A percentile compares a stretch with the other conserved stretches of the same genome.
Evolutionary conservation across 2,888 invertebrate genomes (phyloP).

Genomic region (Panzeria rudis): DNA sequence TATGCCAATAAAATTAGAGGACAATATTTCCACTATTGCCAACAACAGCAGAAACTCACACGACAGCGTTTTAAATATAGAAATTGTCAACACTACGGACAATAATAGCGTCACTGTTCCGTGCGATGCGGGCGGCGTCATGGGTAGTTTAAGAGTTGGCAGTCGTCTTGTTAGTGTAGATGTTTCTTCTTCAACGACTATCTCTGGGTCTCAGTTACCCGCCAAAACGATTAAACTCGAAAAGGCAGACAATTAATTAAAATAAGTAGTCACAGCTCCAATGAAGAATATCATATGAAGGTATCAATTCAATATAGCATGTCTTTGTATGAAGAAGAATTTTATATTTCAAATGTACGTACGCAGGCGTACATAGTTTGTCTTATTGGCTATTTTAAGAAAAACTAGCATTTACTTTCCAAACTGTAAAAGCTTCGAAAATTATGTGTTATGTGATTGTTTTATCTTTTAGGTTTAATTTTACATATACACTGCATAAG

Average conservation of each 20-base stretch:
- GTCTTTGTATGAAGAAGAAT: background rate
- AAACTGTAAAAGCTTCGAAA: too few relatives aligned
- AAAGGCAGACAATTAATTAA: conserved; percentile 75
- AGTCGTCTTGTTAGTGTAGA: conserved; percentile 66
- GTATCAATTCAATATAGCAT: too few relatives aligned
- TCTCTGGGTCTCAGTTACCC: conserved; percentile 67
- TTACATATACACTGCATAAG: too few relatives aligned
- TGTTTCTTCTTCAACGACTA: conserved; percentile 21
- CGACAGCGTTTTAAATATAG: conserved; percentile 74
- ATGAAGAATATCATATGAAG: background rate
- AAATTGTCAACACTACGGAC: conserved; percentile 76
- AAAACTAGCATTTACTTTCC: too few relatives aligned
- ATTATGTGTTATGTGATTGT: too few relatives aligned
- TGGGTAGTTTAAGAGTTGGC: conserved; percentile 48
- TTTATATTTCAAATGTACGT: conserved; percentile 2
- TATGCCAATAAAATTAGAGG: conserved; percentile 69
- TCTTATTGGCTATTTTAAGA: background rate
- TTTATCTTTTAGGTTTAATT: too few relatives aligned
- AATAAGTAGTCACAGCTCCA: conserved; percentile 3
- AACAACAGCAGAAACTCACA: background rate
- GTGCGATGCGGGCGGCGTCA: conserved; percentile 61
- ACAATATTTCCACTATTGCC: conserved; percentile 29
- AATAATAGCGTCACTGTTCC: conserved; percentile 17
- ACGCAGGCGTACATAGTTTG: conserved; percentile 2
- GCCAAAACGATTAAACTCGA: conserved; percentile 80